Evolutionary conservation across 2,113 vertebrate species (phyloP).

Genomic region (Solea senegalensis): DNA sequence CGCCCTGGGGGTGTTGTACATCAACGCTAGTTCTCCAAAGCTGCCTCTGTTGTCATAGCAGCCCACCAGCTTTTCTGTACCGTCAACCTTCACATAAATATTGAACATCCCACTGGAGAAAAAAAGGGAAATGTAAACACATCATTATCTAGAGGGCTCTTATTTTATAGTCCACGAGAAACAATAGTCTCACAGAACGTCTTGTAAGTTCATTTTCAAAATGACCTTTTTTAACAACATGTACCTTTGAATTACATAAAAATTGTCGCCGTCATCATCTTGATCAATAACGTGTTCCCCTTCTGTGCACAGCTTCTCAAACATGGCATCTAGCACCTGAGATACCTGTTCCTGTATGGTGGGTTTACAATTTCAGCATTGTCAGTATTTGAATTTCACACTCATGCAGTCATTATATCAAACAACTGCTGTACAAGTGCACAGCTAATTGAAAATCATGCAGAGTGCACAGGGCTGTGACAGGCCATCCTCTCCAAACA

Average conservation of each 20-base stretch:
- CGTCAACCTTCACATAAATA: conserved; percentile 90
- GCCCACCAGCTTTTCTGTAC: conserved; percentile 88
- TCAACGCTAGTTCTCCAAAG: conserved; percentile 97
- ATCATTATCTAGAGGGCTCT: not conserved
- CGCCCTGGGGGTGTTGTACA: conserved; percentile 98
- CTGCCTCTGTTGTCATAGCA: conserved; percentile 95
- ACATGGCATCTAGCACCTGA: conserved; percentile 97
- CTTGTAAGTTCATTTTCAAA: too few species aligned
- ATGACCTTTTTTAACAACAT: too few species aligned
- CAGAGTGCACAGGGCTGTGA: conserved; percentile 22
- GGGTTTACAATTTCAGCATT: not conserved
- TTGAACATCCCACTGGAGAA: conserved; percentile 89
- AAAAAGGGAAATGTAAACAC: not conserved
- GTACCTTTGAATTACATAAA: conserved; percentile 96
- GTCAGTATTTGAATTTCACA: not conserved
- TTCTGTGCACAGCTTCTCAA: conserved; percentile 92
- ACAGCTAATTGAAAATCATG: conserved; percentile 1
- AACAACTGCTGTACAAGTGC: too few species aligned
- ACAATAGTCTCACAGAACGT: too few species aligned
- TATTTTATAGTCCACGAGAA: too few species aligned
- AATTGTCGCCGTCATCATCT: conserved; percentile 98
- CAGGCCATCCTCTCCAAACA: conserved; percentile 30
- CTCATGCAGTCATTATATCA: not conserved
- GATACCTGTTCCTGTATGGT: conserved; percentile 92
- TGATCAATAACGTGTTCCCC: conserved; percentile 97